Evolutionary conservation across 1,140 invertebrate species (phyloP).

Genomic region (Caenorhabditis tropicalis): DNA sequence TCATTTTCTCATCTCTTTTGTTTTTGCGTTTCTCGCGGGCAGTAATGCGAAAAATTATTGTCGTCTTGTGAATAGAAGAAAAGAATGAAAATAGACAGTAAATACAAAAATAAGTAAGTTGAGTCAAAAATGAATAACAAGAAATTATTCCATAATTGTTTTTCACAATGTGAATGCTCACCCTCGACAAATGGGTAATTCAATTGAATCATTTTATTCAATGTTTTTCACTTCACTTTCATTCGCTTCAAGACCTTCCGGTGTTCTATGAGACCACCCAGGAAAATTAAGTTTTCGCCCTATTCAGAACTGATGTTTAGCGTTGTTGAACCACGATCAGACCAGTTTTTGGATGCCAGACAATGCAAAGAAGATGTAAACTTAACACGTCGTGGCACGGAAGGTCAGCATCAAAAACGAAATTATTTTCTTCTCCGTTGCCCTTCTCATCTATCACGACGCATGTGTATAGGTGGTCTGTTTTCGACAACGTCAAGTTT

Average conservation of each 20-base stretch:
- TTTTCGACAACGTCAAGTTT: background rate
- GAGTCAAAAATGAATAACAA: background rate
- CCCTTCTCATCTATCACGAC: constrained; percentile 28
- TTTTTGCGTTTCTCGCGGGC: background rate
- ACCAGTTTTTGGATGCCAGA: constrained; percentile 33
- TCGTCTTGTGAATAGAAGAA: background rate
- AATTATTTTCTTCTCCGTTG: constrained; percentile 30
- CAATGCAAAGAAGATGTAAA: constrained; percentile 29
- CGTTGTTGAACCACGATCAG: background rate
- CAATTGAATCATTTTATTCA: too few species aligned
- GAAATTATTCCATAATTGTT: background rate
- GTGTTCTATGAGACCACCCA: background rate
- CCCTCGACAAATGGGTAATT: too few species aligned
- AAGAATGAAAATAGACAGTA: background rate
- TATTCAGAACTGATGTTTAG: background rate
- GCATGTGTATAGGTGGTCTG: constrained; percentile 20
- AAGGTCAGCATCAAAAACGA: constrained; percentile 33
- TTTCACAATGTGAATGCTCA: background rate
- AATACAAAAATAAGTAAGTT: background rate
- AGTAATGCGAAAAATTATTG: background rate
- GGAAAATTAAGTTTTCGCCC: background rate
- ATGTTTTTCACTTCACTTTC: background rate
- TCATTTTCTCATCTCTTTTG: background rate
- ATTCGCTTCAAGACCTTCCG: background rate
- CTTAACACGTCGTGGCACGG: constrained; percentile 40